Percentiles rank a stretch among this genome's conserved stretches.
Conservation (phyloP, 2,113 vertebrate genomes). For the Hypomesus transpacificus region DNA sequence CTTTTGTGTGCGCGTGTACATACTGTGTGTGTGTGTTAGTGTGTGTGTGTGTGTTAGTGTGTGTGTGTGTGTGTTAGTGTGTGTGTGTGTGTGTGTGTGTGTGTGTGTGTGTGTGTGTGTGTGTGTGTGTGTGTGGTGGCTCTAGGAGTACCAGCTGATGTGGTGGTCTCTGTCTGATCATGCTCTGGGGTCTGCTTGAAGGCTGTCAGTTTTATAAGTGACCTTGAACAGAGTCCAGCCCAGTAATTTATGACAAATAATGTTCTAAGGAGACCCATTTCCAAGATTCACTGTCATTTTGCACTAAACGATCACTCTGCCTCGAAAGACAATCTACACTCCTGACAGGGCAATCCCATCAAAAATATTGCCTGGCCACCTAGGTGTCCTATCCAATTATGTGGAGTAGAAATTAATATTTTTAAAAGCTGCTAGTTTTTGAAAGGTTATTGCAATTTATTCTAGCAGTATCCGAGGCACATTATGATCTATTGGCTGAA, state of each 20-base stretch:
- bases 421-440: conserved; percentile 88
- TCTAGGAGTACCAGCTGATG: not conserved
- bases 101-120: no score
- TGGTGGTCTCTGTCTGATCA: not conserved
- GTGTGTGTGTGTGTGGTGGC: no score
- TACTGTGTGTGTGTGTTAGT: not conserved
- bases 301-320: conserved; percentile 77
- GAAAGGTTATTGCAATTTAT: conserved; percentile 86
- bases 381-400: conserved; percentile 88
- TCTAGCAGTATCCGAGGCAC: conserved; percentile 73
- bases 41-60: no score
- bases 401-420: conserved; percentile 88
- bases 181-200: conserved; percentile 57
- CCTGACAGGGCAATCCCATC: conserved; percentile 83
- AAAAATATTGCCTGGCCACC: conserved; percentile 78
- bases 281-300: conserved; percentile 89
- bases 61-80: not conserved
- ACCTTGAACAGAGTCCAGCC: conserved; percentile 80
- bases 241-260: conserved; percentile 84
- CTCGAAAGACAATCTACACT: conserved; percentile 82
- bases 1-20: not conserved
- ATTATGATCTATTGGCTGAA: conserved; percentile 82
- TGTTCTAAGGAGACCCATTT: conserved; percentile 82
- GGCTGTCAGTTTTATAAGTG: conserved; percentile 71
- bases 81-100: no score